Evolutionary conservation across 2,113 vertebrate genomes (phyloP).

Genomic region (Agelaius phoeniceus): DNA sequence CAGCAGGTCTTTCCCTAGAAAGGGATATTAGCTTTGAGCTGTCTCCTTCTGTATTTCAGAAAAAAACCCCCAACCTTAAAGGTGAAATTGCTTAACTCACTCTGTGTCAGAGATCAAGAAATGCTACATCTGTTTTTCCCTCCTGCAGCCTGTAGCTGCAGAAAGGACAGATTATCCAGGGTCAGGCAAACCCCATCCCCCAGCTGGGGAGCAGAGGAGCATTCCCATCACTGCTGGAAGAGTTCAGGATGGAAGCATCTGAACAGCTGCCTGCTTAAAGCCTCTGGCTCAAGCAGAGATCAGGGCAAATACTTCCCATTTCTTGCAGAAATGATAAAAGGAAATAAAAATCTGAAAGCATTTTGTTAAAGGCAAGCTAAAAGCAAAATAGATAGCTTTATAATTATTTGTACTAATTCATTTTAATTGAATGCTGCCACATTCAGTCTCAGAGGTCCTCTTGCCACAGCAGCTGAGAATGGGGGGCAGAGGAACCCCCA

Average conservation of each 20-base stretch:
- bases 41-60: neutral
- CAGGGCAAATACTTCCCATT: neutral
- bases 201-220: neutral
- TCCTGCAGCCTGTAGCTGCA: accelerated
- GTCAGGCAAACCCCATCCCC: neutral
- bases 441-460: neutral
- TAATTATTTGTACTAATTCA: neutral
- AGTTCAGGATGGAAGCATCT: neutral
- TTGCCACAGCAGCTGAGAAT: neutral
- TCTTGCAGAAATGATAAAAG: neutral
- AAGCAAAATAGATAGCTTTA: neutral
- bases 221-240: neutral
- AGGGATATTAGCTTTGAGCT: neutral
- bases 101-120: neutral
- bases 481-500: neutral
- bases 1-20: neutral
- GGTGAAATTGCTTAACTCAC: neutral
- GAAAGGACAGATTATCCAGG: neutral
- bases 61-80: neutral
- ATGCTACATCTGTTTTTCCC: neutral
- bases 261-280: neutral
- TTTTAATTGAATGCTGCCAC: neutral
- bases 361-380: neutral
- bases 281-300: neutral
- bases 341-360: neutral